Base-by-base conservation (phyloP, 2,888 invertebrate species). In the Polymixis lichenea region DNA sequence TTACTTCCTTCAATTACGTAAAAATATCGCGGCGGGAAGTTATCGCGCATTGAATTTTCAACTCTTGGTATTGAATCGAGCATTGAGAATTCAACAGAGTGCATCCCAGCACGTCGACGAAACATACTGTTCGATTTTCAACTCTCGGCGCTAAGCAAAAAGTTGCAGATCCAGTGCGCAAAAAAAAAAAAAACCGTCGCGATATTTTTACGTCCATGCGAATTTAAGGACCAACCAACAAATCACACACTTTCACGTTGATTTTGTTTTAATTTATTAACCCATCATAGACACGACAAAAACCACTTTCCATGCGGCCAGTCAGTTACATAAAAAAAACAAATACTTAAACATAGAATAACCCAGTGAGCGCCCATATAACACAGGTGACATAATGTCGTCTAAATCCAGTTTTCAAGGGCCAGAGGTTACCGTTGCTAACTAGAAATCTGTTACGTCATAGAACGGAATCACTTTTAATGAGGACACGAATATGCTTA, bases 371-470 rank as follows among this genome's bases (percentile, higher is more conserved):
- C n/a, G 28, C 5, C 17, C 38, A 55, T 62, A 62, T 19, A 51
- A 66, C 66, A 55, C 77, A 19, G 38, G 43, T 77, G 78, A 62
- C 55, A 77, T 77, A 77, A 77, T 43, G 15, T 8, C 49, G 17
- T 72, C 22, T 46, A 53, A n/a, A 65, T 64, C 72, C 64, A 72
- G 77, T 78, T 72, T 46, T 28, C 32, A 53, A 72, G 72, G 78
- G 77, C 15, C 32, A 70, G n/a, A 46, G 72, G 64, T 78, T 51
- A 78, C 64, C 32, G 76, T 46, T 28, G 9, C 7, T 53, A 15
- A 58, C 64, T 53, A 28, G 64, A 72, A 78, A 78, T 46, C n/a
- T 22, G 72, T 77, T 72, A 78, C 78, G 51, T 77, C 56, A 77
- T 53, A 4, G 9, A 22, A 22, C 7, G 15, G 28, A 22, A 13